phyloP scores from a whole-genome alignment of 64 coral and sea anemone species.

The Acropora tenuis region DNA sequence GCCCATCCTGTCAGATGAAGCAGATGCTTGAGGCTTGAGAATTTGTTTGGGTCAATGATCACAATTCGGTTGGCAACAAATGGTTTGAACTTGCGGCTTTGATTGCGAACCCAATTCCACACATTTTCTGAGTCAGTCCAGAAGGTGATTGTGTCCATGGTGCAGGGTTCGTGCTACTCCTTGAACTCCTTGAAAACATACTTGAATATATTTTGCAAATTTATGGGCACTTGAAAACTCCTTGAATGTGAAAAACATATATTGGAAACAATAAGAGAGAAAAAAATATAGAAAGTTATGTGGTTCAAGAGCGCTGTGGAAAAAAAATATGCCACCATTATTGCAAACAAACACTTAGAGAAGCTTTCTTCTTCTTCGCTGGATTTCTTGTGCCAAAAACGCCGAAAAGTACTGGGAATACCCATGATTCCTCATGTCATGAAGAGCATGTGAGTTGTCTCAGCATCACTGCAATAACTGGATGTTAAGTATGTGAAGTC shows the following conservation, averaged over 20 bases:
- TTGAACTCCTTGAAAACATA: too few relatives aligned
- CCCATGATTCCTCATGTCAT: constrained; percentile 64
- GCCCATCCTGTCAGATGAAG: constrained; percentile 55
- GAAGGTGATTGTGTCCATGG: constrained; percentile 38
- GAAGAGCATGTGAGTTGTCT: constrained; percentile 26
- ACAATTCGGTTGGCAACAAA: not conserved
- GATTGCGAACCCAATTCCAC: constrained; percentile 39
- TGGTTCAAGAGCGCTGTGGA: too few relatives aligned
- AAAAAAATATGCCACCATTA: constrained; percentile 5
- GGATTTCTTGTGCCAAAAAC: constrained; percentile 62
- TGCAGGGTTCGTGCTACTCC: too few relatives aligned
- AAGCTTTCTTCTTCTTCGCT: constrained; percentile 48
- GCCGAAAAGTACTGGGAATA: constrained; percentile 67
- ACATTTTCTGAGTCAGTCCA: constrained; percentile 64
- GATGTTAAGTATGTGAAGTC: constrained; percentile 55
- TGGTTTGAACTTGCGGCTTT: constrained; percentile 56
- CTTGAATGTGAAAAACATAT: too few relatives aligned
- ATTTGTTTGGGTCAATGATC: constrained; percentile 27
- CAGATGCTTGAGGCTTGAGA: constrained; percentile 39
- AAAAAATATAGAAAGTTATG: too few relatives aligned
- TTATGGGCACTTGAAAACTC: too few relatives aligned
- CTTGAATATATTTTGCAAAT: too few relatives aligned
- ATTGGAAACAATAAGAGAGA: too few relatives aligned
- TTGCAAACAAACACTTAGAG: constrained; percentile 37
- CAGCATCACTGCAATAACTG: constrained; percentile 31